Percentiles rank a stretch among this genome's conserved stretches.
phyloP scores from a whole-genome alignment of 2,113 vertebrate species.

The Lucifuga dentata region DNA sequence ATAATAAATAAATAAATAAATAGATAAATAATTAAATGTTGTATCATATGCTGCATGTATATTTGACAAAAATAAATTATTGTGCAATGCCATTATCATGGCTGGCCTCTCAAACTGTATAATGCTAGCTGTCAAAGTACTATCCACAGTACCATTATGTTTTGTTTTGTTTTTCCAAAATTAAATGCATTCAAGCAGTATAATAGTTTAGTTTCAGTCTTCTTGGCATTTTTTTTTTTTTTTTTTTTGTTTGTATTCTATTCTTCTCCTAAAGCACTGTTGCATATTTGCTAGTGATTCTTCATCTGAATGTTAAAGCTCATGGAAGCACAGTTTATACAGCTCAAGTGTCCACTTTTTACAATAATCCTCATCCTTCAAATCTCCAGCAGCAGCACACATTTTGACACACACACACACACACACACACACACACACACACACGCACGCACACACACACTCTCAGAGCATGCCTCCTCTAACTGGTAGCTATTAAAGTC shows the following conservation, averaged over 20 bases:
- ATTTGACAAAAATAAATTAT: slow-evolving; percentile 24
- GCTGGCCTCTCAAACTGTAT: background rate
- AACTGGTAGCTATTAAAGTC: too few species aligned
- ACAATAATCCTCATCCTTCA: slow-evolving; percentile 51
- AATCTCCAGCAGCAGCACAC: slow-evolving; percentile 1
- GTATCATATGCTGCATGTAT: slow-evolving; percentile 9
- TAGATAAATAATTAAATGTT: too few species aligned
- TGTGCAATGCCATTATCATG: background rate
- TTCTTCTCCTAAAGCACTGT: slow-evolving; percentile 11
- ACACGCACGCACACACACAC: too few species aligned
- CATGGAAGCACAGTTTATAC: slow-evolving; percentile 52
- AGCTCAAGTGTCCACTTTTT: slow-evolving; percentile 63
- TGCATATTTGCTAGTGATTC: slow-evolving; percentile 23
- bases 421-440: background rate
- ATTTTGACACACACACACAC: slow-evolving; percentile 1
- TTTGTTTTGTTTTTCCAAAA: too few species aligned
- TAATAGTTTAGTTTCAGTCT: too few species aligned
- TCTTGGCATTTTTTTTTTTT: background rate
- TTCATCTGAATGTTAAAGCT: slow-evolving; percentile 48
- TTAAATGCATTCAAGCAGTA: too few species aligned
- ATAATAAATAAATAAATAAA: too few species aligned
- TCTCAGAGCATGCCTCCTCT: too few species aligned
- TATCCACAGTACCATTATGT: too few species aligned
- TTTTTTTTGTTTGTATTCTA: background rate
- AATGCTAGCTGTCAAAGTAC: too few species aligned